These are phyloP conservation scores for Machimus rusticus DNA, from an alignment of 2,888 invertebrate species.

Conservation along the genomic window DNA sequence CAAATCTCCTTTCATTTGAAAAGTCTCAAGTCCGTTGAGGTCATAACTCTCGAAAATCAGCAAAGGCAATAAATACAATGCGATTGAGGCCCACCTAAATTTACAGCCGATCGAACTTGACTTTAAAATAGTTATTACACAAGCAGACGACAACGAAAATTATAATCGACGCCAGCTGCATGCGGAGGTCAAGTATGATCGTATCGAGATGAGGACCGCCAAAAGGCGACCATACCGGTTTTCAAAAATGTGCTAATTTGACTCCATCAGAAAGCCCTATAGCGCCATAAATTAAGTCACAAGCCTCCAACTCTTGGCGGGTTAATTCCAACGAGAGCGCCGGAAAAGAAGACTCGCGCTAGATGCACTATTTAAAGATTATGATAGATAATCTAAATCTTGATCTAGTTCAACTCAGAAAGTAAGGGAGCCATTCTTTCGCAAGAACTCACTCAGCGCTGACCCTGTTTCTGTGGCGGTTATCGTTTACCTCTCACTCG, in stretches of 20 bases:
- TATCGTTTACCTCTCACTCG: neutral
- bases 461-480: neutral
- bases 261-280: neutral
- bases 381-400: neutral
- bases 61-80: neutral
- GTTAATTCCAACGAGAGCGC: neutral
- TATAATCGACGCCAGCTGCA: neutral
- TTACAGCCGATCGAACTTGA: neutral
- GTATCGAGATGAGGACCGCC: neutral
- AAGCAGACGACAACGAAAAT: neutral
- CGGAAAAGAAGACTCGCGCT: neutral
- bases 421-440: neutral
- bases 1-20: neutral
- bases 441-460: neutral
- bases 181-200: slow-evolving; percentile 2
- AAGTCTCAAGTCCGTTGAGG: neutral
- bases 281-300: neutral
- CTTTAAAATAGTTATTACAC: neutral
- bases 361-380: neutral
- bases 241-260: slow-evolving; percentile 2
- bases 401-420: neutral
- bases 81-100: neutral
- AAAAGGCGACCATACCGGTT: neutral
- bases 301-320: neutral
- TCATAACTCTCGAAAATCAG: neutral